phyloP scores from a whole-genome alignment of 2,888 invertebrate genomes.

The Temnothorax rugatulus region DNA sequence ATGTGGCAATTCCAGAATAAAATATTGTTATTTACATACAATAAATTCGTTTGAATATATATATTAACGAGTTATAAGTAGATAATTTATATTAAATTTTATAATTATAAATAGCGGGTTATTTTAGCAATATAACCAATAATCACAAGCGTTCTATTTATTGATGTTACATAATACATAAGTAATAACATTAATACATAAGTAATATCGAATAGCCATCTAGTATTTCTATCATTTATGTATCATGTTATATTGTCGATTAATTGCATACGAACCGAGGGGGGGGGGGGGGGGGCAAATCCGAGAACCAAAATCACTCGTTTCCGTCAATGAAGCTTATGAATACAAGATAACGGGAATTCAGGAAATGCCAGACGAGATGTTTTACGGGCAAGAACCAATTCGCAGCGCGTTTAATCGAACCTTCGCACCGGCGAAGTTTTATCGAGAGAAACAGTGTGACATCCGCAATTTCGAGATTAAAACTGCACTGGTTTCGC shows the following conservation, averaged over 20 bases:
- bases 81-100: not conserved
- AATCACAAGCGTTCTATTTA: slow-evolving; percentile 6
- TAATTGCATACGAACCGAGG: slow-evolving; percentile 13
- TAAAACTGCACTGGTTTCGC: slow-evolving; percentile 38
- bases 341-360: not conserved
- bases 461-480: slow-evolving; percentile 49
- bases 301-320: not conserved
- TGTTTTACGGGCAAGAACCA: slow-evolving; percentile 24
- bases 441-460: slow-evolving; percentile 37
- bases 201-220: not conserved
- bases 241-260: not conserved
- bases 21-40: too few relatives aligned
- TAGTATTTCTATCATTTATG: slow-evolving; percentile 7
- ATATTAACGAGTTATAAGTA: too few relatives aligned
- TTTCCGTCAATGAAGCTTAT: not conserved
- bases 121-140: slow-evolving; percentile 23
- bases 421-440: not conserved
- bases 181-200: not conserved
- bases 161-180: not conserved
- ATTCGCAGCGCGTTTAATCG: slow-evolving; percentile 42
- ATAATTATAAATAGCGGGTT: not conserved
- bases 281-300: too few relatives aligned
- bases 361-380: not conserved
- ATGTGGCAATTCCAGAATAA: too few relatives aligned
- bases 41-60: too few relatives aligned